Evolutionary conservation across 2,797 vertebrate species (phyloP), one percentile per base, ranked within the genome.

Genomic region (Harpagifer antarcticus): DNA sequence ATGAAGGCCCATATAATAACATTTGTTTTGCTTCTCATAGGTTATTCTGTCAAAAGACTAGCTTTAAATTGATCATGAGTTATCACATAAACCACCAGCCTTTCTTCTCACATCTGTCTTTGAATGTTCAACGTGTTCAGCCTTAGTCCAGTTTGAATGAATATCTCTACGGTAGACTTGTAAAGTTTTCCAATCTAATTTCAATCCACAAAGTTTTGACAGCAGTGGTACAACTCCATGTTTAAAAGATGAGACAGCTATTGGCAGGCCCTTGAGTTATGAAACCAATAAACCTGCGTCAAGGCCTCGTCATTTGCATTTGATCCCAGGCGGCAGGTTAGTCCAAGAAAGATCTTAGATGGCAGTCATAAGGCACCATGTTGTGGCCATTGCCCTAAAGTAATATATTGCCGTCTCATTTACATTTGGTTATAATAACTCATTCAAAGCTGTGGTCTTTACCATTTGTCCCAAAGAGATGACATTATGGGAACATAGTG

Each of bases 221-320:
- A 92, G 82, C 82, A 83, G 71, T 68, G 72, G 71, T 74, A 79
- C 79, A 79, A 75, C 58, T 76, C 60, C 13, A 89, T 93, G 87
- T 93, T 92, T 92, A 89, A 93, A 94, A 93, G 79, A 94, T 92
- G 86, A 93, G 91, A 74, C 53, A 68, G 70, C 59, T 87, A 91
- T 92, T 89, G 90, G 88, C 92, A 90, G 81, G 70, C 72, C 59
- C 65, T 66, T 91, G 90, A 94, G 77, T 91, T 92, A 93, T 92
- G 85, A 90, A 88, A 85, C 84, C 86, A 90, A 88, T 88, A 91
- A 83, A 72, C 56, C 54, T 50, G 79, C 80, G 23, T 85, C 79
- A 90, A 90, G 85, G 87, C 78, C 76, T 83, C 70, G 65, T 83
- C 86, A 90, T 91, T 90, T 91, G 86, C 82, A 84, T 89, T 80